These are phyloP conservation scores for Neotoxoptera formosana DNA, from an alignment of 1,140 invertebrate genomes.

Conservation along the genomic window DNA sequence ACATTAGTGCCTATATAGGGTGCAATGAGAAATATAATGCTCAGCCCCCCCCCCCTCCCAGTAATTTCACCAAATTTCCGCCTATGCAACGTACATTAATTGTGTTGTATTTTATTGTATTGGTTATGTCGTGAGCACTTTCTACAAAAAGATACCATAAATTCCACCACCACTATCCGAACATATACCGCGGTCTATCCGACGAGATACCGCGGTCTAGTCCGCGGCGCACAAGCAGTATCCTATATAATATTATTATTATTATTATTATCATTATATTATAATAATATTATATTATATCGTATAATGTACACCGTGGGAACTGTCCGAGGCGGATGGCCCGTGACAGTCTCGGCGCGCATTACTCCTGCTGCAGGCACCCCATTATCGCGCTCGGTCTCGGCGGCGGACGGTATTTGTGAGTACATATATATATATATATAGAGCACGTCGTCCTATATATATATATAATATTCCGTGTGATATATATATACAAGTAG, in stretches of 20 bases:
- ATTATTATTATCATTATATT: too few species aligned
- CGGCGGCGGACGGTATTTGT: neutral
- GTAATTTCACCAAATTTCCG: too few species aligned
- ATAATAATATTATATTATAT: neutral
- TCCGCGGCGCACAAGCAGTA: neutral
- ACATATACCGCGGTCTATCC: neutral
- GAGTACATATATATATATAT: neutral
- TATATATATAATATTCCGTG: neutral
- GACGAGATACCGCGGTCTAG: neutral
- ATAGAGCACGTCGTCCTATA: neutral
- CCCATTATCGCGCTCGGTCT: constrained; percentile 3
- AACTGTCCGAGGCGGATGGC: constrained; percentile 53
- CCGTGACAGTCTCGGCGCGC: constrained; percentile 21
- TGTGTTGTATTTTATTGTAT: neutral
- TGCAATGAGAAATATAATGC: too few species aligned
- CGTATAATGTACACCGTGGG: constrained; percentile 26
- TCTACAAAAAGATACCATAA: neutral
- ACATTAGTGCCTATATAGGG: too few species aligned
- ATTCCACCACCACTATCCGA: neutral
- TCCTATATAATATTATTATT: neutral
- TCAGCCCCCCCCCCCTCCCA: too few species aligned
- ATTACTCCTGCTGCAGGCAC: constrained; percentile 29
- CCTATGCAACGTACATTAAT: too few species aligned
- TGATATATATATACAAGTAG: neutral
- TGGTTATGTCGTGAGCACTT: neutral